These are phyloP conservation scores for Papilio dardanus DNA, from an alignment of 1,140 invertebrate genomes.

Conservation along the genomic window DNA sequence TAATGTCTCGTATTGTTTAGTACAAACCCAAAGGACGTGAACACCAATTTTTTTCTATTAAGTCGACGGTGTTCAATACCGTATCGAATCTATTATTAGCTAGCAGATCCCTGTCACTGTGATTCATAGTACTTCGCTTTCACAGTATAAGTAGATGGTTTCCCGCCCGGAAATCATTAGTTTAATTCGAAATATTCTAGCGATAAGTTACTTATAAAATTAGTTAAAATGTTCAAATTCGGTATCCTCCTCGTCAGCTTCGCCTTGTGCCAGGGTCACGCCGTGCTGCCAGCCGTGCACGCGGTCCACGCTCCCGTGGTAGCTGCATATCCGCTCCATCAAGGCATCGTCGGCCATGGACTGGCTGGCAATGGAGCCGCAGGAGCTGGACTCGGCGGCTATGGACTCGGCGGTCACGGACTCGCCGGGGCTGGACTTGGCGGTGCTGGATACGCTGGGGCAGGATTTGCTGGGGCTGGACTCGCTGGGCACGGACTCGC, in stretches of 20 bases:
- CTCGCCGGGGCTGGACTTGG: not conserved
- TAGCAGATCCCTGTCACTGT: slow-evolving; percentile 62
- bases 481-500: slow-evolving; percentile 39
- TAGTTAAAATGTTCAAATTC: slow-evolving; percentile 56
- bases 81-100: slow-evolving; percentile 64
- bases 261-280: slow-evolving; percentile 55
- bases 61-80: slow-evolving; percentile 62
- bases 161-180: slow-evolving; percentile 45
- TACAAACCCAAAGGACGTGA: slow-evolving; percentile 40
- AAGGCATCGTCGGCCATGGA: slow-evolving; percentile 37
- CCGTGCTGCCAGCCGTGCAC: slow-evolving; percentile 55
- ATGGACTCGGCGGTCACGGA: slow-evolving; percentile 37
- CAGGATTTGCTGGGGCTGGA: slow-evolving; percentile 10
- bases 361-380: not conserved
- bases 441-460: not conserved
- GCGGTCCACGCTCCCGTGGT: slow-evolving; percentile 45
- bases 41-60: slow-evolving; percentile 56
- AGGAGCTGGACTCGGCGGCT: slow-evolving; percentile 24
- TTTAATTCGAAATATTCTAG: slow-evolving; percentile 40
- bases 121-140: slow-evolving; percentile 46
- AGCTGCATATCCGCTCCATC: slow-evolving; percentile 37
- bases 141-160: slow-evolving; percentile 64
- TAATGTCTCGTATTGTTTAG: slow-evolving; percentile 24
- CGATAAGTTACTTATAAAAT: slow-evolving; percentile 31
- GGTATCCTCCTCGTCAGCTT: slow-evolving; percentile 53